phyloP scores from a whole-genome alignment of 2,888 invertebrate species.

The Drosophila neoperkinsi region DNA sequence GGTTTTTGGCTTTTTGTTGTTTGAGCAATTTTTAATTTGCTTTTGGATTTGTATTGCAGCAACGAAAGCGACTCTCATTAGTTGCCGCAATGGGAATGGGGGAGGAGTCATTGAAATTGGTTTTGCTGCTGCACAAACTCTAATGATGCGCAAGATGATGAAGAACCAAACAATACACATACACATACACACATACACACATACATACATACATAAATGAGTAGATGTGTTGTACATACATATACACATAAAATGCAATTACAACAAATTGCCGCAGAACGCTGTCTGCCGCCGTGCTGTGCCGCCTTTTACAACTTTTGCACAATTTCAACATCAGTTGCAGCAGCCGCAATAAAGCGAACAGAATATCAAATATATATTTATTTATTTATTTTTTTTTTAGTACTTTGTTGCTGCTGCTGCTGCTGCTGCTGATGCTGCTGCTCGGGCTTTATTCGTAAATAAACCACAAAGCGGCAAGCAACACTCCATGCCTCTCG shows the following conservation, averaged over 20 bases:
- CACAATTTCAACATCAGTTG: conserved; percentile 71
- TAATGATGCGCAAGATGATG: conserved; percentile 74
- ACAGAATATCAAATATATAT: conserved; percentile 69
- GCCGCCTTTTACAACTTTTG: conserved; percentile 53
- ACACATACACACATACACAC: background rate
- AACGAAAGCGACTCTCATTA: conserved; percentile 45
- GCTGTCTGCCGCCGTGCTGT: conserved; percentile 4
- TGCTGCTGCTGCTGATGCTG: conserved; percentile 9
- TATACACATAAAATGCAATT: conserved; percentile 65
- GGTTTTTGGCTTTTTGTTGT: conserved; percentile 45
- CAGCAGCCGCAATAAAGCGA: conserved; percentile 42
- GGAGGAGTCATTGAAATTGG: background rate
- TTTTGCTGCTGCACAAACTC: conserved; percentile 34
- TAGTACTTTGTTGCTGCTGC: conserved; percentile 6
- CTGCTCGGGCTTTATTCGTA: conserved; percentile 28
- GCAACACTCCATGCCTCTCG: conserved; percentile 31
- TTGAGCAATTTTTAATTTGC: conserved; percentile 55
- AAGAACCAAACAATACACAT: conserved; percentile 39
- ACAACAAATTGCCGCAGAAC: conserved; percentile 58
- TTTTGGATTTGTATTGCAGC: conserved; percentile 27
- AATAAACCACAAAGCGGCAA: conserved; percentile 73
- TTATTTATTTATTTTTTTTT: conserved; percentile 19
- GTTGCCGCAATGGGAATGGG: conserved; percentile 28
- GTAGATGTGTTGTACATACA: background rate
- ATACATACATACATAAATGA: background rate